Evolutionary conservation across 2,113 vertebrate genomes (phyloP), one percentile per base, ranked within the genome.

Genomic region (Crotalus horridus): DNA sequence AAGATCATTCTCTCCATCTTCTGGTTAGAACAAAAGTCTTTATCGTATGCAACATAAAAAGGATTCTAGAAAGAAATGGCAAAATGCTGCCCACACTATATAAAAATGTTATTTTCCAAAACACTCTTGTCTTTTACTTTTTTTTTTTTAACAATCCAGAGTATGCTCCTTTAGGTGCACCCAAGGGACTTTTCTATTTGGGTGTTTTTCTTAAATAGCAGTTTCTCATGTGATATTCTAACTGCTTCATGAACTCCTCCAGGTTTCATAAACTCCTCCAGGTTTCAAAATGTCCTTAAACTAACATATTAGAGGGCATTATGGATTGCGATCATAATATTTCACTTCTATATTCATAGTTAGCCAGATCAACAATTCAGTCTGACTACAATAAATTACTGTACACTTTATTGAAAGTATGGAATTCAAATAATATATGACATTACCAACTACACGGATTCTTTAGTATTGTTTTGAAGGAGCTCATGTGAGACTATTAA

Each of bases 231-330:
- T 93, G 91, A 85, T n/a, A 81, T 85, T 48, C 46, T 54, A 85
- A 85, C 53, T 89, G 55, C 29, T 61, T 93, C 46, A 48, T 11
- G 74, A 93, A 86, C 88, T 93, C 92, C 88, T 61, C 46, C 88
- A 90, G 74, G 92, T 93, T 90, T 93, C 92, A 93, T 33, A 89
- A 93, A 85, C 92, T 61, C 92, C 88, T n/a, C 88, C 92, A 86
- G 43, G 23, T 93, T 90, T 93, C 92, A 93, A 61, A 90, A 59
- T 85, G 0, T 29, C 23, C 29, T n/a, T 59, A 59, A 15, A 0
- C 6, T 90, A n/a, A 13, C 56, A 86, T 54, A 46, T 48, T 46
- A 46, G 74, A 43, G 33, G 17, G 7, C 33, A 81, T 81, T 43
- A 81, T 81, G 33, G 74, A 61, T 86, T 43, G 15, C 43, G 13